Percentiles rank a stretch among this genome's conserved stretches.
Conservation (phyloP, 2,113 vertebrate genomes). For the Pituophis catenifer region DNA sequence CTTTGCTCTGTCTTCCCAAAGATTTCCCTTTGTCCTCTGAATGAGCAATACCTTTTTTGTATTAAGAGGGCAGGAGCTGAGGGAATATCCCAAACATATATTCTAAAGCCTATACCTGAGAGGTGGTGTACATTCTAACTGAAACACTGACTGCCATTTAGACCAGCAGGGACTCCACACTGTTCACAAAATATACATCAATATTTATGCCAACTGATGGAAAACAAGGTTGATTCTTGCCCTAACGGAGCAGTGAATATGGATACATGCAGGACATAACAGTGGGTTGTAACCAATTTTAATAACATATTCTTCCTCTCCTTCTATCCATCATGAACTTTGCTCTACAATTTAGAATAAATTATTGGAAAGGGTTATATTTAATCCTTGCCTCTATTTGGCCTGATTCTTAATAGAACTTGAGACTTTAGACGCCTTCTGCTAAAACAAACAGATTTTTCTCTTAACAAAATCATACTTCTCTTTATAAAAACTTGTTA, state of each 20-base stretch:
- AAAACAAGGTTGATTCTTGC: not conserved
- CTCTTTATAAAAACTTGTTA: constrained; percentile 29
- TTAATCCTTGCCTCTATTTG: not conserved
- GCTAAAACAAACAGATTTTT: not conserved
- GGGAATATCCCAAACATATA: not conserved
- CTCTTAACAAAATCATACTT: not conserved
- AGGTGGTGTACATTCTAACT: not conserved
- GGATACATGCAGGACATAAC: not conserved
- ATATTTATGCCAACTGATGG: not conserved
- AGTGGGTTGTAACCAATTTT: not conserved
- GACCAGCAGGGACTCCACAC: not conserved
- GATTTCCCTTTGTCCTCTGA: not conserved
- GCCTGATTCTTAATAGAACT: not conserved
- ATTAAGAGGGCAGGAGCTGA: not conserved
- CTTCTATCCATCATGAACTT: not conserved
- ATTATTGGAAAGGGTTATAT: not conserved
- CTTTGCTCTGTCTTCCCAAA: not conserved
- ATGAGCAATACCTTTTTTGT: not conserved
- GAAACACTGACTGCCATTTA: not conserved
- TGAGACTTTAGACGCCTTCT: not conserved
- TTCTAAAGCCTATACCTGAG: not conserved
- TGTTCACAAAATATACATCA: not conserved
- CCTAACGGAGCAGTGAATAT: not conserved
- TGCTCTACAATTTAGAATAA: not conserved
- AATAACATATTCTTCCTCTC: not conserved